Evolutionary conservation across 1,140 invertebrate genomes (phyloP).

Genomic region (Drosophila chauvacae): DNA sequence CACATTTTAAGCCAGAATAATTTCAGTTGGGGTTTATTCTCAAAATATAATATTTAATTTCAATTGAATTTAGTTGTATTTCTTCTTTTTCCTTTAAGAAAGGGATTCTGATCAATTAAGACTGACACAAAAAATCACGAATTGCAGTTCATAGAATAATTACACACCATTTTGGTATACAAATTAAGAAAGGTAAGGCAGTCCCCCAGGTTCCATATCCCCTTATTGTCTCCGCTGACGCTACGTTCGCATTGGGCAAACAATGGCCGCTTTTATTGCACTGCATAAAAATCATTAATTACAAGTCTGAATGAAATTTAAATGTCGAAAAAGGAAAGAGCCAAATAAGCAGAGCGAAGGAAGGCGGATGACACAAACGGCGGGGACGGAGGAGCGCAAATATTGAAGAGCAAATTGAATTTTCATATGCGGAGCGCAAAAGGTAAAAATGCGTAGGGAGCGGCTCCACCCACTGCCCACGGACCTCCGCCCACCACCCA

Average conservation of each 20-base stretch:
- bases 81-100: not conserved
- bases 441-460: conserved; percentile 48
- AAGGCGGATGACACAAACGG: conserved; percentile 33
- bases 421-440: conserved; percentile 71
- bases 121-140: not conserved
- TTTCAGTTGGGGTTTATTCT: too few species aligned
- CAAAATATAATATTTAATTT: not conserved
- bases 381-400: conserved; percentile 43
- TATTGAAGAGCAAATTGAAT: conserved; percentile 80
- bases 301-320: conserved; percentile 78
- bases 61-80: not conserved
- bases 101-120: not conserved
- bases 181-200: not conserved
- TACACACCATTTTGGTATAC: not conserved
- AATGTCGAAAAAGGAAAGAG: conserved; percentile 69
- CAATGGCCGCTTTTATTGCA: conserved; percentile 68
- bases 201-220: not conserved
- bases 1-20: too few species aligned
- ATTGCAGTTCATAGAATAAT: not conserved
- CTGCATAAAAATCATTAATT: conserved; percentile 80
- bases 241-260: conserved; percentile 7
- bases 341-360: conserved; percentile 40
- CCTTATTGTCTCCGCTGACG: not conserved
- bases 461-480: not conserved
- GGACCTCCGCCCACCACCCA: not conserved